These are phyloP conservation scores for Julus scandinavius DNA, from an alignment of 2,888 invertebrate genomes.

Conservation along the genomic window DNA sequence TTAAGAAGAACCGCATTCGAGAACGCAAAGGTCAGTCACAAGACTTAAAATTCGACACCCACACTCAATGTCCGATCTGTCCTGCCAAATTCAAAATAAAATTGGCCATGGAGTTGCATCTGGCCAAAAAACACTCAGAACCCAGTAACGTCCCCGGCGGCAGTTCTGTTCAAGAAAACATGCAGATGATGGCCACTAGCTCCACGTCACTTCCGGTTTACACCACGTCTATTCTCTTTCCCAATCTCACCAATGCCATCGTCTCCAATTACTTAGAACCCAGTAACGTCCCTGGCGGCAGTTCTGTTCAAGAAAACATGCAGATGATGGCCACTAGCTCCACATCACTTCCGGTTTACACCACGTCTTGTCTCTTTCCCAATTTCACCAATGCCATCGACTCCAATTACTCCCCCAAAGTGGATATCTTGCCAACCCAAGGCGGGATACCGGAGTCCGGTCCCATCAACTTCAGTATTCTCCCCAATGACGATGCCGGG, in stretches of 20 bases:
- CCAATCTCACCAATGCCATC: conserved; percentile 73
- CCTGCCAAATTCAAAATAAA: no score
- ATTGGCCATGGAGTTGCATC: conserved; percentile 63
- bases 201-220: neutral
- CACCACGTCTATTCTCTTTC: conserved; percentile 71
- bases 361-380: conserved; percentile 71
- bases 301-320: no score
- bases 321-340: no score
- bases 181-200: no score
- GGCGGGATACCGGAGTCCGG: conserved; percentile 56
- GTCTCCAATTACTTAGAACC: conserved; percentile 87
- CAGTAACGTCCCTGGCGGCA: conserved; percentile 66
- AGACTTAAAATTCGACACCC: no score
- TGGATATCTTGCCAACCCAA: conserved; percentile 66
- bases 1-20: no score
- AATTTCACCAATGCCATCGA: conserved; percentile 75
- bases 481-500: conserved; percentile 54
- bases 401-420: conserved; percentile 89
- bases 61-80: no score
- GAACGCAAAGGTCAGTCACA: conserved; percentile 66
- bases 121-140: no score
- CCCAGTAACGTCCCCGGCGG: no score
- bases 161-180: no score
- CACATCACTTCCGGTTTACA: neutral
- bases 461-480: conserved; percentile 59